Evolutionary conservation across 2,888 invertebrate species (phyloP).

Genomic region (Cryptus viduatorius): DNA sequence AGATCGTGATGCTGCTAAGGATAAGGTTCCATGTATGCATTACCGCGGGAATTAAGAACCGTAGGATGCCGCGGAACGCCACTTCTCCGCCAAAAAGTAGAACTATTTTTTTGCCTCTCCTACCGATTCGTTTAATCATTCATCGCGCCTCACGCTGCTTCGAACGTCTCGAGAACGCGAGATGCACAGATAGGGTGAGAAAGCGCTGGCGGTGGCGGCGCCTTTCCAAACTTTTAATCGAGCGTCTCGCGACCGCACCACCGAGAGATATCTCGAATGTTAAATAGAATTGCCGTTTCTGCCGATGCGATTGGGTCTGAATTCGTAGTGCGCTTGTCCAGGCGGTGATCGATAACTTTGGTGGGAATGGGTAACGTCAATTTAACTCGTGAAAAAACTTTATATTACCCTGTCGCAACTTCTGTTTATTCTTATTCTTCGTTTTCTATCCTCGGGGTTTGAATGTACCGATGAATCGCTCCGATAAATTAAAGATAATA

Average conservation of each 20-base stretch:
- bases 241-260: neutral
- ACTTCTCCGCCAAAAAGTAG: neutral
- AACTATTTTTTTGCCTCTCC: neutral
- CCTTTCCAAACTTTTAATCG: slow-evolving; percentile 24
- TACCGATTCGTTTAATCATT: slow-evolving; percentile 8
- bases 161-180: slow-evolving; percentile 10
- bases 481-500: neutral
- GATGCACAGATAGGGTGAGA: neutral
- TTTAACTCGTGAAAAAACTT: neutral
- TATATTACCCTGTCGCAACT: neutral
- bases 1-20: too few relatives aligned
- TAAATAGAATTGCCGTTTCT: neutral
- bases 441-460: neutral
- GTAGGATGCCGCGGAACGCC: neutral
- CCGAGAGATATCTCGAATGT: slow-evolving; percentile 4
- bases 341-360: slow-evolving; percentile 7
- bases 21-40: too few relatives aligned
- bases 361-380: neutral
- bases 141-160: slow-evolving; percentile 1
- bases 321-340: neutral
- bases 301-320: neutral
- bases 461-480: too few relatives aligned
- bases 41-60: too few relatives aligned
- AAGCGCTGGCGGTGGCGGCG: neutral
- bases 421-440: neutral